Evolutionary conservation across 1,140 invertebrate genomes (phyloP), one percentile per base, ranked within the genome.

Genomic region (Camponotus vicinus): DNA sequence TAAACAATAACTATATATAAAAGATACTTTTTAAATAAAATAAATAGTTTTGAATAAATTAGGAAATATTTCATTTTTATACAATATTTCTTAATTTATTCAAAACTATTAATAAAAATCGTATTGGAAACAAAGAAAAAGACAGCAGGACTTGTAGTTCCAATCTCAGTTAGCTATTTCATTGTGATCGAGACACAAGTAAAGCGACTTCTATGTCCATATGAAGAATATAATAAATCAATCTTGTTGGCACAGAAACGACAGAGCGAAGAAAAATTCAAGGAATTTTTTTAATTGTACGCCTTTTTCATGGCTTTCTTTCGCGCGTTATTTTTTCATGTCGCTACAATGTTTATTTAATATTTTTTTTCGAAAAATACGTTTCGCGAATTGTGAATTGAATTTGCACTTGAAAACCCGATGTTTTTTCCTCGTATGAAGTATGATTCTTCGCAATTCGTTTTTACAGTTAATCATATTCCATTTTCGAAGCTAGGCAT

Each of bases 191-290:
- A 63, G 32, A 21, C 9, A 61, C 4, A 40, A 11, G 40, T 69
- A 69, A 67, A 69, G 5, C 21, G 1, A 80, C 59, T 70, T 80
- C 32, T 79, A 55, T 18, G 49, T 34, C 49, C 45, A 7, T 42
- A 55, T 27, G 5, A 27, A 42, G 13, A 70, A 42, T 9, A 69
- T 5, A 32, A 71, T 80, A 70, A 80, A 70, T 80, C 64, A 80
- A 70, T 57, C 13, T 80, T 9, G 4, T 8, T 1, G 27, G 13
- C 27, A 67, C 55, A 37, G 21, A 70, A 80, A 80, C 63, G 49
- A 55, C n/a, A 18, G 34, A 61, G 11, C 21, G 7, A 59, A 69
- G 13, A 69, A 79, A 79, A 69, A 69, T 2, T 34, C 5, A 34
- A 77, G 34, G 21, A 80, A 80, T 80, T 80, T 13, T 55, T 18